Evolutionary conservation across 1,140 invertebrate species (phyloP), one percentile per base, ranked within the genome.

Genomic region (Drosophila orosa): DNA sequence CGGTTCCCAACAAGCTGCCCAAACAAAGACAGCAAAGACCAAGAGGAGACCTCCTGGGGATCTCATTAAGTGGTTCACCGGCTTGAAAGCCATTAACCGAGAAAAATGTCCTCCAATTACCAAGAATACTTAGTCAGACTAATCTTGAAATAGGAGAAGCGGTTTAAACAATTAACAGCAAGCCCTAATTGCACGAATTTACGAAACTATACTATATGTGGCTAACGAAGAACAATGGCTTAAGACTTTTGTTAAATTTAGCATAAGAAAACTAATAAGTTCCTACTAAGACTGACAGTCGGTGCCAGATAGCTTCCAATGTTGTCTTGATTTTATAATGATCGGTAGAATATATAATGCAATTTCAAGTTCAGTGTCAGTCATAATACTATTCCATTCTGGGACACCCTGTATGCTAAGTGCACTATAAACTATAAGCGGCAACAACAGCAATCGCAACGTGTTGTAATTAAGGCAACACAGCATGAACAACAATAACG

Each of bases 401-500:
- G 55, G 13, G 37, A 45, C 78, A 85, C 78, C 78, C 78, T 85
- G 63, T 85, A 78, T 65, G 44, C 47, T 62, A 76, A 57, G 61
- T 80, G 56, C 35, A 40, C 45, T 68, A 39, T 50, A 54, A 50
- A 81, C 72, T 87, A 73, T 75, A 87, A 78, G 66, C 83, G 59
- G 58, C 58, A 74, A 74, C 58, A 75, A 74, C 40, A 74, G 74
- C 40, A 78, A 61, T 54, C 47, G 54, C 47, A 77, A 59, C 62
- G 47, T 78, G 82, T 87, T 87, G 83, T 66, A 86, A 87, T 86
- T 87, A 86, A 76, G 56, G 75, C 79, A 74, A 62, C 77, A 59
- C 42, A 76, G 74, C 78, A 82, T 63, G 61, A 62, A 63, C 52
- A 65, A 68, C 42, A 82, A 67, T 56, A 82, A 62, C 37, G 57